Evolutionary conservation across 2,888 invertebrate species (phyloP), one percentile per base, ranked within the genome.

Genomic region (Cordilura impudica): DNA sequence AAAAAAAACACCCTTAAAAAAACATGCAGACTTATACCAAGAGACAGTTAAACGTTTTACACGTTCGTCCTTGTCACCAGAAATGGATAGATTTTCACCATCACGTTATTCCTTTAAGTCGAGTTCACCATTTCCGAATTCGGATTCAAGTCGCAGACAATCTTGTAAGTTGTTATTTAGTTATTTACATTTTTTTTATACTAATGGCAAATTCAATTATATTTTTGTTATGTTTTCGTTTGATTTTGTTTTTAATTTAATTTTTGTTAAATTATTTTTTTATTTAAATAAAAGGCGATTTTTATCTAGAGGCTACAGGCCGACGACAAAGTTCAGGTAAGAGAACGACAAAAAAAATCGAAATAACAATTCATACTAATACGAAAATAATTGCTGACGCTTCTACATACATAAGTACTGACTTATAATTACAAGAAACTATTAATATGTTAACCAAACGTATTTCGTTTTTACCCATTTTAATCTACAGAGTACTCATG

Each of bases 271-370:
- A 60, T 35, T 70, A 73, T 79, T 69, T 56, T 82, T 72, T 76
- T 74, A 72, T 65, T 72, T 79, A 78, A 76, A 58, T 65, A 29
- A 81, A 83, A 87, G 88, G 85, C 83, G 88, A 89, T 85, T 86
- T 87, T 80, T 89, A 88, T 86, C 85, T 87, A 81, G 89, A 89
- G 86, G 89, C 89, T 84, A 89, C 89, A 81, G 89, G 89, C 84
- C 87, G 89, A 69, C 86, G 89, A 83, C 87, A 87, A 53, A 89
- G 88, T 84, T 89, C 88, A 88, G 89, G 89, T 89, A 89, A 87
- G 86, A 54, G n/a, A n/a, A n/a, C n/a, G n/a, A 26, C 6, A 12
- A n/a, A n/a, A n/a, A n/a, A 5, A 14, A 18, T 18, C 31, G 4
- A 23, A 43, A 12, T 8, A 29, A 14, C 35, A 61, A 21, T 10